Evolutionary conservation across 2,797 vertebrate species (phyloP).

Genomic region (Enteromius anoplus): DNA sequence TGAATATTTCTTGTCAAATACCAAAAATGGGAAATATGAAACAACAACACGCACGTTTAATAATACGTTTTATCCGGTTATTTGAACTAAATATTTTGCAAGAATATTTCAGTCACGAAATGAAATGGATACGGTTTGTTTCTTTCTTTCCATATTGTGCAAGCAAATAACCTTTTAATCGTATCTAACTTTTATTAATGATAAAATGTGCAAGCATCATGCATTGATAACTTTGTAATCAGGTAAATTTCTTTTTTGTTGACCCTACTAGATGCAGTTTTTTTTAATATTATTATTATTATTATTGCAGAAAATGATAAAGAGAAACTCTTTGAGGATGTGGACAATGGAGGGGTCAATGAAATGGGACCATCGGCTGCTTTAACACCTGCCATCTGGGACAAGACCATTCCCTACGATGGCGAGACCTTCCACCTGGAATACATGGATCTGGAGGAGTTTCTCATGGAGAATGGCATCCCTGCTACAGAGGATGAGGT

Average conservation of each 20-base stretch:
- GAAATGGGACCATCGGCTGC: constrained; percentile 87
- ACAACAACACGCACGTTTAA: background rate
- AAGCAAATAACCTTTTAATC: too few species aligned
- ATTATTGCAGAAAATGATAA: constrained; percentile 74
- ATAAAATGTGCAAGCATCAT: background rate
- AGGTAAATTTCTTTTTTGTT: background rate
- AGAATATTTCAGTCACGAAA: background rate
- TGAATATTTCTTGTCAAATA: too few species aligned
- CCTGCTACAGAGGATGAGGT: constrained; percentile 68
- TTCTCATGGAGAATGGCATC: constrained; percentile 94
- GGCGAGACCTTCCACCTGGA: constrained; percentile 95
- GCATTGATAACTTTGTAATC: background rate
- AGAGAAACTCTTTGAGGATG: constrained; percentile 72
- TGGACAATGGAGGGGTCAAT: constrained; percentile 60
- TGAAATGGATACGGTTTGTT: background rate
- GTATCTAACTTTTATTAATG: background rate
- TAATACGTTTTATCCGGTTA: too few species aligned
- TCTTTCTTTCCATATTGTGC: too few species aligned
- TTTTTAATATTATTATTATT: too few species aligned
- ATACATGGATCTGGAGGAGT: constrained; percentile 98
- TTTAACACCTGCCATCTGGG: constrained; percentile 97
- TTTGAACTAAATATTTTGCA: too few species aligned
- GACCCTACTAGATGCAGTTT: background rate
- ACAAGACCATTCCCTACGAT: constrained; percentile 96
- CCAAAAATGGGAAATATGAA: background rate